Evolutionary conservation across 2,888 invertebrate species (phyloP).

Genomic region (Diarsia dahlii): DNA sequence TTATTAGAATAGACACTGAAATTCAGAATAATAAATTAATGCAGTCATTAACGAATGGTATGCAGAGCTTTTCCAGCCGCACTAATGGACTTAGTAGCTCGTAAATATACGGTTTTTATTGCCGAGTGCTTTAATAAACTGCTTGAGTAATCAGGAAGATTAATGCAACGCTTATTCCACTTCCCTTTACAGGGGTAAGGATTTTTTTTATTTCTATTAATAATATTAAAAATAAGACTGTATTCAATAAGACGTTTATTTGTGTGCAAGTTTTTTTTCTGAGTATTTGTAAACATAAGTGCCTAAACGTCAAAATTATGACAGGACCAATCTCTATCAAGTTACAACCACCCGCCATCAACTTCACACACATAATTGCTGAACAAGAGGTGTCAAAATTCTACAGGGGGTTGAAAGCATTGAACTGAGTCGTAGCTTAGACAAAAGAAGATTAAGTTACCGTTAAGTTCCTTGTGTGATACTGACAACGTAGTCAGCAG

Average conservation of each 20-base stretch:
- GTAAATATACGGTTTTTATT: slow-evolving; percentile 63
- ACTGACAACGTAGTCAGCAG: slow-evolving; percentile 57
- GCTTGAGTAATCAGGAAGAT: slow-evolving; percentile 60
- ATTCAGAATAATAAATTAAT: slow-evolving; percentile 60
- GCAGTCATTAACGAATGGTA: slow-evolving; percentile 55
- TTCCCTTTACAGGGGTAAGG: slow-evolving; percentile 31
- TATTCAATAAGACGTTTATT: neutral
- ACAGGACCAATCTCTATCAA: slow-evolving; percentile 57
- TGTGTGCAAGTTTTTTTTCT: neutral
- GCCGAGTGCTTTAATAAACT: slow-evolving; percentile 59
- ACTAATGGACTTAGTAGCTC: slow-evolving; percentile 63
- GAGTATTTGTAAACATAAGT: neutral
- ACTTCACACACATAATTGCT: slow-evolving; percentile 65
- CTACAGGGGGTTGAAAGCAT: slow-evolving; percentile 66
- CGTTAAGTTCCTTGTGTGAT: slow-evolving; percentile 61
- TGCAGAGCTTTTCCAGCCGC: slow-evolving; percentile 59
- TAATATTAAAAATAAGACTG: neutral
- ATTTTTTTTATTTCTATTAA: slow-evolving; percentile 39
- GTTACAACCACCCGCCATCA: slow-evolving; percentile 42
- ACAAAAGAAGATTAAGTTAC: slow-evolving; percentile 77
- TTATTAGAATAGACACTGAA: slow-evolving; percentile 37
- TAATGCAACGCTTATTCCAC: slow-evolving; percentile 54
- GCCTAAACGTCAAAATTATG: slow-evolving; percentile 43
- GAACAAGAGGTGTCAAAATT: slow-evolving; percentile 74
- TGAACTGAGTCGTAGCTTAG: slow-evolving; percentile 67